Conservation (phyloP, 2,113 vertebrate species). For the Poeciliopsis retropinna region DNA sequence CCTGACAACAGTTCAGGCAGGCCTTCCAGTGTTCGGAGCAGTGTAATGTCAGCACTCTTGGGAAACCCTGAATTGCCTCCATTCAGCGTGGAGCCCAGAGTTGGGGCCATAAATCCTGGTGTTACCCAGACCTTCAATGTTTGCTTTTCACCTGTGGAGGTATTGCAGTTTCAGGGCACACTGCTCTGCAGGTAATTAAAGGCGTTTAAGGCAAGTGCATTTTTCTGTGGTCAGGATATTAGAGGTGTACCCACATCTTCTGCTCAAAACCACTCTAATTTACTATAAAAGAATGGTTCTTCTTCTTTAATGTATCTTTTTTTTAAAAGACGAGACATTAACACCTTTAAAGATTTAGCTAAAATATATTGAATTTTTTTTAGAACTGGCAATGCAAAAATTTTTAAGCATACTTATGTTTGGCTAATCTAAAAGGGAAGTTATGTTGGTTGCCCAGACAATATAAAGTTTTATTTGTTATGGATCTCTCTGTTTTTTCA, state of each 20-base stretch:
- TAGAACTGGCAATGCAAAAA: no score
- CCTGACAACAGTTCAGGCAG: conserved; percentile 39
- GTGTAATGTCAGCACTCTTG: conserved; percentile 36
- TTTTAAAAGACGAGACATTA: no score
- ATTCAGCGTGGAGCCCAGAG: conserved; percentile 83
- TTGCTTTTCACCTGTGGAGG: conserved; percentile 82
- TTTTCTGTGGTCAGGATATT: background rate
- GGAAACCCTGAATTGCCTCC: background rate
- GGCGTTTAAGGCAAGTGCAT: background rate
- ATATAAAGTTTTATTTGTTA: background rate
- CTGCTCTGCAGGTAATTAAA: conserved; percentile 87
- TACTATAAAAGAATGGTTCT: background rate
- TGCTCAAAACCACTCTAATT: background rate
- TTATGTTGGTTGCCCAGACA: no score
- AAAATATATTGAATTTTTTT: no score
- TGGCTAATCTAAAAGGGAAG: no score
- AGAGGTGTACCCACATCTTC: background rate
- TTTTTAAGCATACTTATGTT: no score
- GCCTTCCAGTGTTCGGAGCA: conserved; percentile 55
- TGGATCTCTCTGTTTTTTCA: conserved; percentile 50
- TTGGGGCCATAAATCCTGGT: conserved; percentile 75
- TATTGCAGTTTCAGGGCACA: conserved; percentile 77
- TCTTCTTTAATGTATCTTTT: no score
- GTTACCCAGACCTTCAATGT: conserved; percentile 78
- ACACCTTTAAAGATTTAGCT: no score